Evolutionary conservation across 37 sponge, comb jelly and placozoan genomes (phyloP).

Genomic region (Spongia lamella): DNA sequence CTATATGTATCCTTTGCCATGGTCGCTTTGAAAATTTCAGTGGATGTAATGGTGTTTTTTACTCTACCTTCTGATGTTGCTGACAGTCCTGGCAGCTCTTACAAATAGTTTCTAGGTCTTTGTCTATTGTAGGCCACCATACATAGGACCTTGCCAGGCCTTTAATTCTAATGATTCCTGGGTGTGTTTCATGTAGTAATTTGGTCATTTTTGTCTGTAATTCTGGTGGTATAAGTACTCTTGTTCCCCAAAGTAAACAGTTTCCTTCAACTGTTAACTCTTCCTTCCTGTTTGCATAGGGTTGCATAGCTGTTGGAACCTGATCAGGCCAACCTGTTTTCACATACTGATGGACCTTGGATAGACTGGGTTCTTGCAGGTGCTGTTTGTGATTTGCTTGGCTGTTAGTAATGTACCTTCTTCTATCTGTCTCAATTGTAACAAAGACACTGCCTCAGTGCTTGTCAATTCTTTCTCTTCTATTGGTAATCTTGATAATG

Average conservation of each 20-base stretch:
- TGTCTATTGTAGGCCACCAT: conserved; percentile 17
- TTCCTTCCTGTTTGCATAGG: background rate
- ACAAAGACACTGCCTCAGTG: no score
- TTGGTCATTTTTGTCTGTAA: background rate
- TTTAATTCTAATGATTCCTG: conserved; percentile 8
- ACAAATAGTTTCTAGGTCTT: background rate
- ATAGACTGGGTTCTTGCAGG: no score
- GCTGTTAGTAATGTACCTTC: no score
- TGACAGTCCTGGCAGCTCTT: background rate
- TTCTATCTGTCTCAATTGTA: no score
- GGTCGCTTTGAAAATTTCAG: background rate
- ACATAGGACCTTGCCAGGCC: background rate
- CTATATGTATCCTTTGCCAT: conserved; percentile 10
- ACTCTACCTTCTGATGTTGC: background rate
- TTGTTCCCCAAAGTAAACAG: background rate
- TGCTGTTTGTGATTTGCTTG: no score
- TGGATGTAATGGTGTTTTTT: conserved; percentile 2
- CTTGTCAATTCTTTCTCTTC: no score
- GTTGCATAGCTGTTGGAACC: no score
- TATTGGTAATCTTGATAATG: no score
- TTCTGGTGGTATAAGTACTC: background rate
- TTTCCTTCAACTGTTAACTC: background rate
- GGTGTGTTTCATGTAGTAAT: conserved; percentile 7
- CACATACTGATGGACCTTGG: no score
- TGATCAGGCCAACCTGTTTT: no score